phyloP scores from a whole-genome alignment of 2,888 invertebrate species.

The Orthosia cruda region DNA sequence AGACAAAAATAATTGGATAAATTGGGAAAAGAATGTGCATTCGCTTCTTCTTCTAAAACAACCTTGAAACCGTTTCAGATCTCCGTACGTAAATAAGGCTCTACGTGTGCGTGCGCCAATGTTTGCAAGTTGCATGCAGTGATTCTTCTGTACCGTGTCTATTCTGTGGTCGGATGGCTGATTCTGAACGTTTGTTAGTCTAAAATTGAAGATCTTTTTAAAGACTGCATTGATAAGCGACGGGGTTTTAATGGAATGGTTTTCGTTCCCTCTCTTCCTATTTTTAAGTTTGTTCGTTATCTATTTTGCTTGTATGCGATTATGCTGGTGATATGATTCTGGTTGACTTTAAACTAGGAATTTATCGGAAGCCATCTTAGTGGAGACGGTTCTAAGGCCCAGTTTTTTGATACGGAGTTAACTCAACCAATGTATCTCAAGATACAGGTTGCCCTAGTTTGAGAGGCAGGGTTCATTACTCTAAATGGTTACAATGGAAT shows the following conservation, averaged over 20 bases:
- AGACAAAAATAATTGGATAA: too few species aligned
- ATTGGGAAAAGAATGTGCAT: too few species aligned
- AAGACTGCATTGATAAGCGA: constrained; percentile 49
- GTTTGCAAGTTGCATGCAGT: neutral
- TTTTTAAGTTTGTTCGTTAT: constrained; percentile 11
- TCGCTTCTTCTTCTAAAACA: too few species aligned
- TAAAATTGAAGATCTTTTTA: constrained; percentile 42
- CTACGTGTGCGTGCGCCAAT: neutral
- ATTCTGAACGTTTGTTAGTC: constrained; percentile 50
- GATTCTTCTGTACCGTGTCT: constrained; percentile 13
- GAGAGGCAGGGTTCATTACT: too few species aligned
- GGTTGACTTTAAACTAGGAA: neutral
- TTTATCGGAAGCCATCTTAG: too few species aligned
- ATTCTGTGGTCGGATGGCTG: constrained; percentile 29
- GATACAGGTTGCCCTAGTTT: too few species aligned
- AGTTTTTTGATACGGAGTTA: too few species aligned
- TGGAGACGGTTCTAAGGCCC: too few species aligned
- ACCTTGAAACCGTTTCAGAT: neutral
- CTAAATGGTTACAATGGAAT: too few species aligned
- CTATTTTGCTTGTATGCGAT: neutral
- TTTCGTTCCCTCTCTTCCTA: constrained; percentile 6
- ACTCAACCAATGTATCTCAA: too few species aligned
- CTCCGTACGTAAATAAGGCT: neutral
- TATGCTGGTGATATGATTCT: neutral
- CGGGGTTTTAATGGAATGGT: constrained; percentile 22